Conservation (phyloP, 2,888 invertebrate genomes). For the Gibbula magus region DNA sequence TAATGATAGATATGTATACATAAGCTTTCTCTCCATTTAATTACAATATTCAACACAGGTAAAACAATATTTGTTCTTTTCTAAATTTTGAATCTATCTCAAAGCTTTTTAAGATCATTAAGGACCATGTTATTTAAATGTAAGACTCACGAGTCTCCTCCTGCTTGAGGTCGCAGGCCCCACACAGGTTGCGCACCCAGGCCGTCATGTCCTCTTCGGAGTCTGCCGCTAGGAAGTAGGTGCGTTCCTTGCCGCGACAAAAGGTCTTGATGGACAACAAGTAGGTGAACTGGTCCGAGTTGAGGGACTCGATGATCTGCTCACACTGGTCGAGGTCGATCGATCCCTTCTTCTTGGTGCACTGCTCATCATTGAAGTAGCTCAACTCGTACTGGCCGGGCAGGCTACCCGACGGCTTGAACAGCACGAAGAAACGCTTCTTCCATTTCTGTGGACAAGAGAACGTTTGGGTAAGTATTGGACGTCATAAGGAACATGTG, state of each 20-base stretch:
- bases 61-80: background rate
- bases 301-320: constrained; percentile 82
- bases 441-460: constrained; percentile 89
- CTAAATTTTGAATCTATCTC: too few relatives aligned
- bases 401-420: constrained; percentile 89
- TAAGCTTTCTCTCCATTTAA: too few relatives aligned
- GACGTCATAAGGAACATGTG: too few relatives aligned
- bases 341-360: constrained; percentile 71
- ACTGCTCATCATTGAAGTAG: constrained; percentile 87
- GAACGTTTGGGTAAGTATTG: too few relatives aligned
- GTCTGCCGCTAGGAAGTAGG: constrained; percentile 94
- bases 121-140: too few relatives aligned
- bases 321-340: constrained; percentile 96
- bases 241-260: constrained; percentile 80
- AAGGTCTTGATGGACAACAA: constrained; percentile 71
- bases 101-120: too few relatives aligned
- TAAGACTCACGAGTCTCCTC: constrained; percentile 66
- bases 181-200: constrained; percentile 96
- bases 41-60: background rate
- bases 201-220: constrained; percentile 93
- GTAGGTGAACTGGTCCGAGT: constrained; percentile 66
- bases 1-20: too few relatives aligned
- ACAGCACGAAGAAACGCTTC: constrained; percentile 92
- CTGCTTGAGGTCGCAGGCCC: constrained; percentile 84
- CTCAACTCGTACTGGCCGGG: constrained; percentile 95